Conservation (phyloP, 2,113 vertebrate species). For the Oryzias woworae region DNA sequence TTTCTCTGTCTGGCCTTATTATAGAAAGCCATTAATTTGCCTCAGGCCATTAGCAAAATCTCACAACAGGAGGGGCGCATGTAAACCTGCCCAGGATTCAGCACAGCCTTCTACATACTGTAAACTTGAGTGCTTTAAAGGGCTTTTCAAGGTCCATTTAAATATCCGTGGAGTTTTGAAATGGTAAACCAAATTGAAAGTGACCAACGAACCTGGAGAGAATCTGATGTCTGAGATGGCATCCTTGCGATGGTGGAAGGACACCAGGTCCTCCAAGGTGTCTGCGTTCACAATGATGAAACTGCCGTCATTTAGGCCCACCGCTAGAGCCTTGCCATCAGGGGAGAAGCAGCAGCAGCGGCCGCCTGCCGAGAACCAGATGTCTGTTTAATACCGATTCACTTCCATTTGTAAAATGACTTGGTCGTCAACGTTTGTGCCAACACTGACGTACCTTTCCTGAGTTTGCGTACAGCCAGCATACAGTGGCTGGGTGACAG, state of each 20-base stretch:
- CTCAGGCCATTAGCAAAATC: constrained; percentile 58
- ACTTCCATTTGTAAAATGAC: constrained; percentile 26
- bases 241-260: constrained; percentile 98
- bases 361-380: constrained; percentile 79
- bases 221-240: constrained; percentile 97
- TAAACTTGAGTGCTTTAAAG: constrained; percentile 31
- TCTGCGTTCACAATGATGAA: constrained; percentile 97
- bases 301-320: constrained; percentile 95
- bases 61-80: constrained; percentile 27
- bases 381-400: constrained; percentile 14
- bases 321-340: constrained; percentile 94
- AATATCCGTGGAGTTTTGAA: constrained; percentile 18
- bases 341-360: constrained; percentile 98
- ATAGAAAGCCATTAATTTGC: constrained; percentile 62
- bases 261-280: constrained; percentile 96
- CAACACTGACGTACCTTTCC: constrained; percentile 84
- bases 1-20: constrained; percentile 62
- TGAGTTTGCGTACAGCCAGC: constrained; percentile 98
- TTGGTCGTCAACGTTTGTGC: neutral
- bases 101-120: constrained; percentile 23
- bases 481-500: constrained; percentile 99
- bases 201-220: constrained; percentile 86
- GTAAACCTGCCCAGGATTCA: constrained; percentile 39
- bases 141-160: constrained; percentile 20
- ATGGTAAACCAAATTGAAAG: neutral